Evolutionary conservation across 2,113 vertebrate species (phyloP).

Genomic region (Puntigrus tetrazona): DNA sequence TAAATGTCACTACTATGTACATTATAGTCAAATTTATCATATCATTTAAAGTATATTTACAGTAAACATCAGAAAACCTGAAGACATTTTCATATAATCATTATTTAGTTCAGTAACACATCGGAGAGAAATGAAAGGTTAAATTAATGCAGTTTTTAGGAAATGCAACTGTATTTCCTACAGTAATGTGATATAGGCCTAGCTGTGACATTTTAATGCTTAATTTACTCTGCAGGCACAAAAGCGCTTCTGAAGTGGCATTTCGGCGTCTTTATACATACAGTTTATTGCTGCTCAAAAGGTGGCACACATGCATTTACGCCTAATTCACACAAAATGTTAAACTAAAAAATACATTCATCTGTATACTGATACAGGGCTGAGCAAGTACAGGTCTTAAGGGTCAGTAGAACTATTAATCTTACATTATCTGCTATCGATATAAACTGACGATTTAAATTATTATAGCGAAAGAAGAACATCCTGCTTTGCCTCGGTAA

Average conservation of each 20-base stretch:
- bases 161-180: neutral
- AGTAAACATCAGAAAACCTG: neutral
- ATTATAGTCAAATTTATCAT: neutral
- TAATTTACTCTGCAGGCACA: no score
- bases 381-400: no score
- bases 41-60: neutral
- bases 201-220: neutral
- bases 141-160: neutral
- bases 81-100: neutral
- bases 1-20: neutral
- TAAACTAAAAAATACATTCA: no score
- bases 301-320: no score
- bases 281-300: no score
- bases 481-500: neutral
- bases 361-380: no score
- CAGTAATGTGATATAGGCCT: neutral
- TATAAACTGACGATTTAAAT: neutral
- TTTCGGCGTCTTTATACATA: no score
- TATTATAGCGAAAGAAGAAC: neutral
- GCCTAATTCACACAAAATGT: no score
- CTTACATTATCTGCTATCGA: neutral
- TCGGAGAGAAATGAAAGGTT: neutral
- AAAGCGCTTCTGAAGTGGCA: no score
- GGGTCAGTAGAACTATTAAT: neutral
- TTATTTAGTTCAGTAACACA: neutral